Evolutionary conservation across 2,113 vertebrate genomes (phyloP).

Genomic region (Centrocercus urophasianus): DNA sequence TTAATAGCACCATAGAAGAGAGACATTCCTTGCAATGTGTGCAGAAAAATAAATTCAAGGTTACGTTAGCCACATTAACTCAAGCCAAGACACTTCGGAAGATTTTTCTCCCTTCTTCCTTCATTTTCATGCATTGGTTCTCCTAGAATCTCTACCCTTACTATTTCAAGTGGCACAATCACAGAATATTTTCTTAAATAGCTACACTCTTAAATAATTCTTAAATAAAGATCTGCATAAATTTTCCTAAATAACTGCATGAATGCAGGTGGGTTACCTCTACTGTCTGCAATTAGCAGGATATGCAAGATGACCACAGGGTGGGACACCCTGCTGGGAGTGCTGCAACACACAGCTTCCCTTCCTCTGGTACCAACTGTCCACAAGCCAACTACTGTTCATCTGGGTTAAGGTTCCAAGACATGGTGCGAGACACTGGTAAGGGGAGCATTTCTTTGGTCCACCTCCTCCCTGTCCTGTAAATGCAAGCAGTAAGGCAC

Average conservation of each 20-base stretch:
- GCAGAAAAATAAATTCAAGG: neutral
- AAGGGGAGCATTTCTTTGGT: neutral
- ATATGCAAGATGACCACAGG: neutral
- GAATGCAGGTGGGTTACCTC: neutral
- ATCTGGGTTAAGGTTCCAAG: neutral
- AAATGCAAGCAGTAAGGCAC: neutral
- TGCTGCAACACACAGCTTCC: neutral
- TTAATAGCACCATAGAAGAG: neutral
- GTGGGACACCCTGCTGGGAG: neutral
- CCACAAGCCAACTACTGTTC: neutral
- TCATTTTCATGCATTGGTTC: neutral
- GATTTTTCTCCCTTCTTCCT: neutral
- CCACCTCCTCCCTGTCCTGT: neutral
- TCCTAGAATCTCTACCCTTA: neutral
- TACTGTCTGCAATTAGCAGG: neutral
- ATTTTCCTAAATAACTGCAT: neutral
- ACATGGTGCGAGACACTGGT: neutral
- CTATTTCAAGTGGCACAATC: neutral
- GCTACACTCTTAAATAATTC: too few relatives aligned
- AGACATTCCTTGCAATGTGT: neutral
- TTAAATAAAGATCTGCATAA: too few relatives aligned
- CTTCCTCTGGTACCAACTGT: accelerated
- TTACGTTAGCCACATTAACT: neutral
- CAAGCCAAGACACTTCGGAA: neutral
- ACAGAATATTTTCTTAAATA: neutral